Evolutionary conservation across 2,888 invertebrate species (phyloP), one percentile per base, ranked within the genome.

Genomic region (Aphodius granarius): DNA sequence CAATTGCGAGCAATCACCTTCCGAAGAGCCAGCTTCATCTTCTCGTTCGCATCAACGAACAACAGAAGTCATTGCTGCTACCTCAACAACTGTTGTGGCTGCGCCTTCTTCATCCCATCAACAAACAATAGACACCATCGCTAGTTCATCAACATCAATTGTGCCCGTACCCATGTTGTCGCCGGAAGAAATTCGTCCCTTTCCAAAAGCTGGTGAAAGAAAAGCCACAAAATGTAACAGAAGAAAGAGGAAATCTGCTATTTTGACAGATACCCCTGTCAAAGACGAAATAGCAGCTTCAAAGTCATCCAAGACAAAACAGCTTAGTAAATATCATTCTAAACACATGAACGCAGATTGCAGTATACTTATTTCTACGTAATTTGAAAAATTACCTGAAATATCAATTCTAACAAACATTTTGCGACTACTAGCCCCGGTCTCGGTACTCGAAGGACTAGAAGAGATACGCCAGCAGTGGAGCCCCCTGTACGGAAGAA

Each of bases 181-280:
- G 71, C 71, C 16, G 66, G 66, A 65, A 18, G 66, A 65, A 1
- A 4, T 65, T 65, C 66, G 3, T 18, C 23, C 71, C 0, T 71
- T 71, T 71, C 71, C 71, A 20, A 71, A 71, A 71, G 22, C 71
- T 22, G 71, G 17, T 71, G 71, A 71, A 71, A 71, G 71, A 62
- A 71, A 20, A 18, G 71, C 43, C n/a, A 71, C 71, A 18, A 71
- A 62, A 71, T 43, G 19, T 43, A 62, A 62, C 18, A 22, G 62
- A 62, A 62, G 62, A 71, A 22, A 62, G 43, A 71, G 71, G 62
- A 71, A 71, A 62, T 43, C 62, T 71, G 71, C 62, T 18, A 71
- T 23, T 71, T 62, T 71, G 71, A 71, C 71, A 43, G 71, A 71
- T 62, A 66, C 66, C 66, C 18, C 66, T 66, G 66, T 66, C 18